Evolutionary conservation across 2,797 vertebrate genomes (phyloP).

Genomic region (Acanthornis magna): DNA sequence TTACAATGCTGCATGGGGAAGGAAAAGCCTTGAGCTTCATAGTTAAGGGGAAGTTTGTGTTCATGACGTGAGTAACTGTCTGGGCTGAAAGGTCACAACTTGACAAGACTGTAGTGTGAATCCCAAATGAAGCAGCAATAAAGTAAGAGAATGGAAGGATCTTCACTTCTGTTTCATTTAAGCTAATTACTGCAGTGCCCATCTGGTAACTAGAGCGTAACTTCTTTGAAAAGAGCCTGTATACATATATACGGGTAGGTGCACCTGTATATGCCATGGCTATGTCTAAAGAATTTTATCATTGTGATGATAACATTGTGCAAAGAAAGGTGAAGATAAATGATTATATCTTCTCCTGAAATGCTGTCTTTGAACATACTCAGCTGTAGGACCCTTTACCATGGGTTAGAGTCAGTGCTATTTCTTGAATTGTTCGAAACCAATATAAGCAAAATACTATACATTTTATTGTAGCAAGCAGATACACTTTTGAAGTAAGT

Average conservation of each 20-base stretch:
- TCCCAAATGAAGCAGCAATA: constrained; percentile 8
- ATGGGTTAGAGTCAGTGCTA: background rate
- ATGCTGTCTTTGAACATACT: background rate
- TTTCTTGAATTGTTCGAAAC: background rate
- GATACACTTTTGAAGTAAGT: background rate
- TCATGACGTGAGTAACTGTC: background rate
- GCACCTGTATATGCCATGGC: background rate
- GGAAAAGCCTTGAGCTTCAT: background rate
- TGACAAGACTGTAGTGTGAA: background rate
- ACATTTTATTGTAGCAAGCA: background rate
- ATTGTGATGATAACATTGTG: background rate
- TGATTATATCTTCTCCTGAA: background rate
- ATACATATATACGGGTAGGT: fast-evolving
- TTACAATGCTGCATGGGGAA: background rate
- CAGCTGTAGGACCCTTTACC: background rate
- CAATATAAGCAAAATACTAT: background rate
- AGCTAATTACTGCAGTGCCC: background rate
- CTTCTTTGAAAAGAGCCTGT: background rate
- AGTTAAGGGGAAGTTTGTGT: background rate
- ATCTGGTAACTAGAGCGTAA: background rate
- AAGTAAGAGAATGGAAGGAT: background rate
- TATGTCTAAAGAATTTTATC: background rate
- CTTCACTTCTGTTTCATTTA: constrained; percentile 1
- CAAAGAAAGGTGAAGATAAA: background rate
- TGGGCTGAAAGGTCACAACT: constrained; percentile 27